Base-by-base conservation (phyloP, 2,113 vertebrate species). In the Eudyptes chrysolophus region DNA sequence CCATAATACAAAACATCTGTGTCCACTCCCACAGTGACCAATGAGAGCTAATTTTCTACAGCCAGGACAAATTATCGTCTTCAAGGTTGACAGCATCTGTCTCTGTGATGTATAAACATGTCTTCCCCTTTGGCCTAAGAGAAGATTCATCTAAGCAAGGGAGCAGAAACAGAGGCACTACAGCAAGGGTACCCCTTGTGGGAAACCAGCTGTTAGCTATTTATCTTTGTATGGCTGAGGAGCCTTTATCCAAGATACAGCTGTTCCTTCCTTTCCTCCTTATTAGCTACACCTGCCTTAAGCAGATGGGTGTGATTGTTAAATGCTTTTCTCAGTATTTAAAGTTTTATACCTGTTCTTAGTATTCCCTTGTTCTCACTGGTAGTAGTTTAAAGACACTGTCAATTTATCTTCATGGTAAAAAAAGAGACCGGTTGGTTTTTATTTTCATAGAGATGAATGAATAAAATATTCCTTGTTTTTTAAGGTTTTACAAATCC, bases 201-300 rank as follows among this genome's bases (percentile, higher is more conserved):
- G 95, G 96, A 98, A 99, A 97, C 95, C 99, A 99, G 98, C 98
- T 99, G 99, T 97, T 98, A 91, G 95, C 97, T 97, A 99, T 99
- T 99, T 98, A 97, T 99, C 98, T 99, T 98, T 83, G 49, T 98
- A 96, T 95, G 96, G 95, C 97, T 96, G 71, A 97, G 98, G 97
- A 98, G 97, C 94, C 97, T 98, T 98, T 97, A 97, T 97, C 96
- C 92, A 98, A 96, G 75, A 95, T 97, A 95, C 98, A 98, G 98
- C 98, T 98, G 98, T 98, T 98, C 55, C 40, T 75, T 97, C 87
- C 85, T 92, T 97, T 97, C 90, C 92, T 97, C 92, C 97, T 98
- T 98, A 98, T 98, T 97, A 97, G 90, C 94, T 95, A 97, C 98
- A 98, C 97, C 96, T 98, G 97, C 58, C 97, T 96, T 32, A 54